Evolutionary conservation across 2,113 vertebrate species (phyloP).

Genomic region (Oreochromis niloticus): DNA sequence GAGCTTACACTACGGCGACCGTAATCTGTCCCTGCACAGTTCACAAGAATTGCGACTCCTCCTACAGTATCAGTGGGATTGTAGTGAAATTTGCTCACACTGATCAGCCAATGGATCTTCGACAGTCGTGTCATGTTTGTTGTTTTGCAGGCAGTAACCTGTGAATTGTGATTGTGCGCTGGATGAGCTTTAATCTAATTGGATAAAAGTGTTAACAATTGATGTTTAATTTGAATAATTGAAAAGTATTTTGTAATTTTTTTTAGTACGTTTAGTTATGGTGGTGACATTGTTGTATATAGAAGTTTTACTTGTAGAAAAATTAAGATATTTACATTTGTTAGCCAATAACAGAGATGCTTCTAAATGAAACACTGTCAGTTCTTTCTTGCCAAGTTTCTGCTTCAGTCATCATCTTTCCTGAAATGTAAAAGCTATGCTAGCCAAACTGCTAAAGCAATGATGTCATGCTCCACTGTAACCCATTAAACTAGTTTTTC

Average conservation of each 20-base stretch:
- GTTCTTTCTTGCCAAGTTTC: neutral
- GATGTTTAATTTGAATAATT: neutral
- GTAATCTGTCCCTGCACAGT: neutral
- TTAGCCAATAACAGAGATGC: neutral
- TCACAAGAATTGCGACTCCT: fast-evolving
- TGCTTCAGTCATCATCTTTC: neutral
- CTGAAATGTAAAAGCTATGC: constrained; percentile 2
- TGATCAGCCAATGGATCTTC: neutral
- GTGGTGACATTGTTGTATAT: neutral
- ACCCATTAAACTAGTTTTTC: constrained; percentile 27
- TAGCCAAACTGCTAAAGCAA: neutral
- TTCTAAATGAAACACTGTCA: neutral
- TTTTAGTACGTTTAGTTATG: neutral
- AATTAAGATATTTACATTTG: neutral
- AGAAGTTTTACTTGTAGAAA: neutral
- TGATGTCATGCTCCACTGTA: constrained; percentile 9
- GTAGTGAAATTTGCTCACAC: neutral
- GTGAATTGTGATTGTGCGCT: neutral
- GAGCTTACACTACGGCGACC: neutral
- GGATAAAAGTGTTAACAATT: neutral
- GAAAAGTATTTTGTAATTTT: neutral
- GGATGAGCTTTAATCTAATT: no score
- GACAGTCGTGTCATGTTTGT: neutral
- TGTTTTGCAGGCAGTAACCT: neutral
- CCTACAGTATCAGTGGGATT: neutral